These are phyloP conservation scores for Dicerorhinus sumatrensis DNA, from an alignment of 2,113 vertebrate species.

Conservation along the genomic window DNA sequence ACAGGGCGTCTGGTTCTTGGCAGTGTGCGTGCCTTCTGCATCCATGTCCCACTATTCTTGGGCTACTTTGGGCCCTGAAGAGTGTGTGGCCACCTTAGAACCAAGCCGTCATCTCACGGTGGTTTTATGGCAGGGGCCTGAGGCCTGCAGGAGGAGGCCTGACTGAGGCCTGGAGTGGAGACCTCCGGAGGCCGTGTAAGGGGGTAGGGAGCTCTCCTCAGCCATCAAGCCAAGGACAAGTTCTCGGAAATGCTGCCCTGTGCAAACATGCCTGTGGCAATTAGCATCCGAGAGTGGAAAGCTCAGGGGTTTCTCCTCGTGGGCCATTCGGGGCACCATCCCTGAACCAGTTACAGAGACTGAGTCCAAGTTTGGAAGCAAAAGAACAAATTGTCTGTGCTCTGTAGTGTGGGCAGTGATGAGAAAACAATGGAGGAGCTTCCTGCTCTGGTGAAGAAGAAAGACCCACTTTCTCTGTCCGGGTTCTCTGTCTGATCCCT, in stretches of 20 bases:
- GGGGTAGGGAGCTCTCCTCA: not conserved
- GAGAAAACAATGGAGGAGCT: too few relatives aligned
- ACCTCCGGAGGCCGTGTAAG: not conserved
- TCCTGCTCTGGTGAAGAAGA: not conserved
- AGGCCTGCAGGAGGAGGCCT: too few relatives aligned
- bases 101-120: not conserved
- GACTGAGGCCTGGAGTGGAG: not conserved
- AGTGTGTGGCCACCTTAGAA: not conserved
- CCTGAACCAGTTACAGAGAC: not conserved
- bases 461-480: not conserved
- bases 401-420: not conserved
- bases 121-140: not conserved
- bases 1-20: not conserved
- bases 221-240: not conserved
- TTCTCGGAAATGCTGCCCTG: not conserved
- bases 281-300: not conserved
- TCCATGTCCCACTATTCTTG: fast-evolving
- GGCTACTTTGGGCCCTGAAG: too few relatives aligned
- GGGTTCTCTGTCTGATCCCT: not conserved
- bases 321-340: not conserved
- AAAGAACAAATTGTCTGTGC: not conserved
- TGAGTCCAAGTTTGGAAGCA: not conserved
- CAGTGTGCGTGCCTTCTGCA: fast-evolving
- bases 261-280: not conserved
- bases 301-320: fast-evolving